Percentiles rank a stretch among this genome's conserved stretches.
Conservation (phyloP, 2,113 vertebrate species). For the Rhinolophus sinicus region DNA sequence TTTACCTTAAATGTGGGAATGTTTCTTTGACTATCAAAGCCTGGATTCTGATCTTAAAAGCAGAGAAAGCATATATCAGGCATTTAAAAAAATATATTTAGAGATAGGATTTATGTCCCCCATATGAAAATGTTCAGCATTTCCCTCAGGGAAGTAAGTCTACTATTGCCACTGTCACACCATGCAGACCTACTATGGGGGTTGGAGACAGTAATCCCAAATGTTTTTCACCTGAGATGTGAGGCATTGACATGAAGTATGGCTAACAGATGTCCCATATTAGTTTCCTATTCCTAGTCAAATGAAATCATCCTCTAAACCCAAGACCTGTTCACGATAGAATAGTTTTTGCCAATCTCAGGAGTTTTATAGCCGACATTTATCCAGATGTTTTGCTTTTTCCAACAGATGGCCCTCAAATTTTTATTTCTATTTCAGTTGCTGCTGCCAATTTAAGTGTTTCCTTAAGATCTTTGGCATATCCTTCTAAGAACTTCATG, state of each 20-base stretch:
- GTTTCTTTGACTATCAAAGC: background rate
- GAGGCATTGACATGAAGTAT: background rate
- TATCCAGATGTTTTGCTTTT: constrained; percentile 67
- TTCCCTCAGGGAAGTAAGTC: background rate
- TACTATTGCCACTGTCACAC: background rate
- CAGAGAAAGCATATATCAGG: background rate
- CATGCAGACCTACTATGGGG: background rate
- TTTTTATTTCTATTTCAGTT: background rate
- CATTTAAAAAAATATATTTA: background rate
- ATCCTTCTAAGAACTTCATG: background rate
- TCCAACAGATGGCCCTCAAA: constrained; percentile 38
- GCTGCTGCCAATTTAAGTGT: background rate
- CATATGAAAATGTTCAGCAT: background rate
- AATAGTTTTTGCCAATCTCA: constrained; percentile 16
- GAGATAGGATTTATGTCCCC: background rate
- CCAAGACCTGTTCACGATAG: constrained; percentile 36
- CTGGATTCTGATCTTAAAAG: constrained; percentile 10
- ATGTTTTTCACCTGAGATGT: background rate
- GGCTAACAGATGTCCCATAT: constrained; percentile 35
- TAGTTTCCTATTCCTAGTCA: constrained; percentile 53
- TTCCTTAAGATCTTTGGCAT: background rate
- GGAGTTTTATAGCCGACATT: background rate
- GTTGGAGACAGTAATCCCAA: background rate
- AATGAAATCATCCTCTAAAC: constrained; percentile 55
- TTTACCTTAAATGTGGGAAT: background rate